Evolutionary conservation across 1,140 invertebrate genomes (phyloP).

Genomic region (Melanaphis sacchari): DNA sequence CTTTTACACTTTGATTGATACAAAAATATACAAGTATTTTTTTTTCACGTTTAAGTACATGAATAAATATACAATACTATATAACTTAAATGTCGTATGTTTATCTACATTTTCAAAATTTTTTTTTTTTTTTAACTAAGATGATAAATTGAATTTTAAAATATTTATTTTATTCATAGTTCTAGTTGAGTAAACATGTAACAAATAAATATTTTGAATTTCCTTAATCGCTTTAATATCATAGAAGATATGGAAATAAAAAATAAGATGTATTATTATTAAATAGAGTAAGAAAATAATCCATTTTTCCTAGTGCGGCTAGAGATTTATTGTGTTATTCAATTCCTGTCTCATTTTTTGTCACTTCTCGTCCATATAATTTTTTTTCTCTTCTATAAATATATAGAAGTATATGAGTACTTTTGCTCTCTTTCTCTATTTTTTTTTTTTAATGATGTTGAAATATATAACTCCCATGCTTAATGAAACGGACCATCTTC

Average conservation of each 20-base stretch:
- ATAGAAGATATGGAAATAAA: background rate
- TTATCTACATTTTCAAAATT: background rate
- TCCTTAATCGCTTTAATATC: background rate
- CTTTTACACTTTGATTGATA: background rate
- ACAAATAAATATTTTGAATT: background rate
- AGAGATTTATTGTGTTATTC: background rate
- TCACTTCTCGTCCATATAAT: background rate
- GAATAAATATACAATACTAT: background rate
- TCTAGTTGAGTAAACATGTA: too few relatives aligned
- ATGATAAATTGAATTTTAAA: background rate
- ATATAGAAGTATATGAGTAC: background rate
- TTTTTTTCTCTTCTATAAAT: background rate
- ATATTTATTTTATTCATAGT: background rate
- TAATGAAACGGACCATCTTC: constrained; percentile 16
- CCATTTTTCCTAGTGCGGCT: background rate
- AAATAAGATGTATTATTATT: background rate
- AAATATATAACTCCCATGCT: constrained; percentile 13
- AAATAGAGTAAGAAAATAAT: background rate
- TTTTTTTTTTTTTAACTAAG: background rate
- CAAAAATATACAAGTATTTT: background rate
- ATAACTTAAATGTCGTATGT: background rate
- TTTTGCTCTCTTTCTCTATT: background rate
- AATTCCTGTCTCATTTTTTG: background rate
- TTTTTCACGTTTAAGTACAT: background rate
- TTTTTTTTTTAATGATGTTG: constrained; percentile 20